Conservation (phyloP, 2,797 vertebrate species). For the Labeo calbasu region DNA sequence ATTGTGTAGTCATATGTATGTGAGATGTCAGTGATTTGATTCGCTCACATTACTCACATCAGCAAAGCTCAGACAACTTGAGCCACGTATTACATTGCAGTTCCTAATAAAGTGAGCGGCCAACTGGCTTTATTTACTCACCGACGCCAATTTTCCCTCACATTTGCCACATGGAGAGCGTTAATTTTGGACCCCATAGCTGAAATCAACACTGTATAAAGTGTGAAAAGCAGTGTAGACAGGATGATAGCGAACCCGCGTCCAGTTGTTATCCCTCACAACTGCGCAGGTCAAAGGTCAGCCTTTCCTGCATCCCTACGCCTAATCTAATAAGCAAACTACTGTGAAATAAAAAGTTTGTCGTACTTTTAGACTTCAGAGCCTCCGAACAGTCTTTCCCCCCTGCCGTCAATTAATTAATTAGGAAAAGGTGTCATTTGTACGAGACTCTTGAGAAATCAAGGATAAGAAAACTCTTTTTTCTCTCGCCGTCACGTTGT, state of each 20-base stretch:
- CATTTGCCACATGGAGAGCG: background rate
- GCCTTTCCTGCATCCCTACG: background rate
- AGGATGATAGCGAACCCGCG: background rate
- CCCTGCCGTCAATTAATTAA: constrained; percentile 76
- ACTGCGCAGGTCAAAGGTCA: constrained; percentile 7
- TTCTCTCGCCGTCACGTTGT: constrained; percentile 53
- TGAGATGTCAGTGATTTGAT: background rate
- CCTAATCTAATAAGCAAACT: background rate
- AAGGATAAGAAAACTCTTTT: constrained; percentile 70
- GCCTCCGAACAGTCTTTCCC: constrained; percentile 46
- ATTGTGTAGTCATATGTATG: background rate
- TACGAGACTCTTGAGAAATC: constrained; percentile 80
- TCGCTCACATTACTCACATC: background rate
- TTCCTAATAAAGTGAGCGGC: background rate
- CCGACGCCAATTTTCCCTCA: background rate
- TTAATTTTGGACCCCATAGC: background rate
- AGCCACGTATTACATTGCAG: background rate
- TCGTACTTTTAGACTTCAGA: constrained; percentile 13
- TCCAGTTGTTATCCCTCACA: constrained; percentile 1
- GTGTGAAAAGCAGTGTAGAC: background rate
- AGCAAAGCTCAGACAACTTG: background rate
- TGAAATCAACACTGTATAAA: background rate
- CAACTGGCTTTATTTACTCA: constrained; percentile 11
- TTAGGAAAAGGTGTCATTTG: constrained; percentile 72
- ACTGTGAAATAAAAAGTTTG: background rate